phyloP scores from a whole-genome alignment of 2,797 vertebrate genomes.

The Gorsachius magnificus region DNA sequence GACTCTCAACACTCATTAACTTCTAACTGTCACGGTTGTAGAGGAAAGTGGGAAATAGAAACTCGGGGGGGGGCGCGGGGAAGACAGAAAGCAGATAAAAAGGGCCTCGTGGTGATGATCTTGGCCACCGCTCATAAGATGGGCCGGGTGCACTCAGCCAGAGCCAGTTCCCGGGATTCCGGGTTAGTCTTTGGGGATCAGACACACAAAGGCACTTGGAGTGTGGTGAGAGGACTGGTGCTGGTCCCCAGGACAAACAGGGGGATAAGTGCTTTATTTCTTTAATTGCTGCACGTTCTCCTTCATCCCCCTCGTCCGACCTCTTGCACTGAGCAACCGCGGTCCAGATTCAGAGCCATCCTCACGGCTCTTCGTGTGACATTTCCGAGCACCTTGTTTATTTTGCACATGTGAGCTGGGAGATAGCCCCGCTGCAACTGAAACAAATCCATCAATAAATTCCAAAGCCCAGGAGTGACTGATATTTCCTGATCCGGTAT shows the following conservation, averaged over 20 bases:
- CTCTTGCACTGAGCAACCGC: background rate
- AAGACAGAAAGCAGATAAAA: background rate
- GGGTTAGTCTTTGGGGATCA: background rate
- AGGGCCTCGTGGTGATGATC: background rate
- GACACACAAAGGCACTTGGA: background rate
- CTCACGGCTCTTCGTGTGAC: background rate
- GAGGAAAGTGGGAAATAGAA: background rate
- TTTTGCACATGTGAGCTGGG: slow-evolving; percentile 21
- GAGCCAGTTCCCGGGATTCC: accelerated
- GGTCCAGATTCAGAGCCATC: background rate
- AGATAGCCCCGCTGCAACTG: background rate
- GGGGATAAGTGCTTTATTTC: background rate
- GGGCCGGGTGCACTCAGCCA: accelerated
- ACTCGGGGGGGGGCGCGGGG: background rate
- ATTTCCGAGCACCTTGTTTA: background rate
- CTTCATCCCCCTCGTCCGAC: background rate
- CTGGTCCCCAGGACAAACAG: background rate
- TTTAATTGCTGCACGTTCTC: background rate
- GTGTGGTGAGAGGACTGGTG: background rate
- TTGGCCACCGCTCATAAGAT: background rate
- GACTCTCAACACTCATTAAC: slow-evolving; percentile 2
- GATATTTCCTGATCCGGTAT: slow-evolving; percentile 54
- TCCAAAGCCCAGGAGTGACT: slow-evolving; percentile 49
- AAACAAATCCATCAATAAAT: slow-evolving; percentile 61
- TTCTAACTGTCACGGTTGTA: background rate